Evolutionary conservation across 2,888 invertebrate genomes (phyloP), one percentile per base, ranked within the genome.

Genomic region (Drosophila colorata): DNA sequence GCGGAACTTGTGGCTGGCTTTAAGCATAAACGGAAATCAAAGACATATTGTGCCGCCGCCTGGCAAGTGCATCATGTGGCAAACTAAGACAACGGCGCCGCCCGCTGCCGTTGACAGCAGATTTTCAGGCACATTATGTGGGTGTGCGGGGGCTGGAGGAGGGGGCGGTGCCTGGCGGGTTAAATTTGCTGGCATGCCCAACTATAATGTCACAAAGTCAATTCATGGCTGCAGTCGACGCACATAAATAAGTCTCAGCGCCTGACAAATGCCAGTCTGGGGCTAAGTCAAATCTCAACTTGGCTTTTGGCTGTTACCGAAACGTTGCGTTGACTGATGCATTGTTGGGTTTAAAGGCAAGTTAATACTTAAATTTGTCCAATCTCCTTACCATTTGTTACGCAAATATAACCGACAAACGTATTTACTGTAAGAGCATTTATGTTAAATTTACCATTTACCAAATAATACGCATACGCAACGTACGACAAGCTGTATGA

Each of bases 151-250:
- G 28, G 43, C 2, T 9, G 7, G 16, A 48, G 18, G 33, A 6
- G 46, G 11, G 14, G 7, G 1, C 4, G 8, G 14, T 38, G 38
- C 14, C 37, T 16, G 51, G 38, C 33, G 18, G n/a, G 37, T 11
- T 11, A 57, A 41, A 14, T 33, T 33, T n/a, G 60, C 41, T 74
- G 69, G 66, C 78, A 69, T 58, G 37, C 75, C 69, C 69, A 69
- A 66, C 56, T 61, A 48, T 51, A 73, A 66, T 60, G 74, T 69
- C 77, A 69, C 76, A 69, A 67, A 88, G 84, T 87, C 88, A 75
- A 88, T 87, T 75, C 80, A 82, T 78, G 63, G 71, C 71, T 78
- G 85, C 78, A 76, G 85, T 33, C 67, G 87, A 85, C 79, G 77
- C 71, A 74, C 85, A 85, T 88, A 85, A 85, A 85, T 88, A 88